Base-by-base conservation (phyloP, 2,888 invertebrate species). In the Asteroscopus sphinx region DNA sequence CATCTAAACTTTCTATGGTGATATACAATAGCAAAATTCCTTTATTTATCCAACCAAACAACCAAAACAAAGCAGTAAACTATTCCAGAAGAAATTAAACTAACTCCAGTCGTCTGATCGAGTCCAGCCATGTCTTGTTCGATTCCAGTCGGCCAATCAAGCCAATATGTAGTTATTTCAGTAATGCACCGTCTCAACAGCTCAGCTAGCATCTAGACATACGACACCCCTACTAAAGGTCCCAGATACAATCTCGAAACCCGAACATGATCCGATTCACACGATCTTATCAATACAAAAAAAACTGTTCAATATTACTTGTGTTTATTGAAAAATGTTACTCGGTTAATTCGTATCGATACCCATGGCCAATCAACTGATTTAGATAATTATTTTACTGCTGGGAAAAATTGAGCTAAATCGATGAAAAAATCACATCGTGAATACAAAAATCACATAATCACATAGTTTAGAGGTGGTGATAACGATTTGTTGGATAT, bases 131-230 rank as follows among this genome's bases (percentile, higher is more conserved):
- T 30, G 35, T 68, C 51, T 49, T 54, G 55, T 73, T 51, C 66
- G 35, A 35, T 47, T 13, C 9, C 44, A 66, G 63, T 68, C 68
- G 47, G 56, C 63, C 57, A 70, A 74, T 77, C 73, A 72, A 70
- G 68, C 74, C 69, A 57, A 57, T 72, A 67, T 77, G 73, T 73
- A 78, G 79, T 79, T 83, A 85, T 85, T 83, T 81, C 76, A 81
- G 83, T 80, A 80, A 80, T 80, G 73, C 78, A 79, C 74, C 73
- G 75, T 81, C 79, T 80, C 74, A 77, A 69, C 68, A 76, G 70
- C 67, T 76, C 63, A 61, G 64, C 62, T 67, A 73, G 68, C 69
- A 71, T 70, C 66, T 68, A 77, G 65, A 63, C 65, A 66, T 37
- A 54, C 45, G 42, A 70, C 45, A 62, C 70, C 62, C 30, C 52